A percentile compares a stretch with the other conserved stretches of the same genome.
phyloP scores from a whole-genome alignment of 1,140 invertebrate species.

The Riptortus pedestris region DNA sequence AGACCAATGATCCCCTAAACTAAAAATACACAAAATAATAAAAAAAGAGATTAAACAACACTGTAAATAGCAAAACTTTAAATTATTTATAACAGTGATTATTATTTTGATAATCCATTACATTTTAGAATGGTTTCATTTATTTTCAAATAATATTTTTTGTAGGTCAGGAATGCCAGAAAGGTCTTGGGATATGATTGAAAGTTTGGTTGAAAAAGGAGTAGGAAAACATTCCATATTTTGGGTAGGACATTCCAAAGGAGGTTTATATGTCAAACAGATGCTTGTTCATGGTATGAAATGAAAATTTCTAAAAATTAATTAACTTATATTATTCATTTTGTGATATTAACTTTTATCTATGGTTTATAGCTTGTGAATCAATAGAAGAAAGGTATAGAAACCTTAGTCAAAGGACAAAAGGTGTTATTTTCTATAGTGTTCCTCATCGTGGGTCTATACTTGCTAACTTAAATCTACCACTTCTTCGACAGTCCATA shows the following conservation, averaged over 20 bases:
- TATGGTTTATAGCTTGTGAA: slow-evolving; percentile 35
- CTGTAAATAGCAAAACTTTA: too few relatives aligned
- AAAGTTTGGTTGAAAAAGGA: slow-evolving; percentile 44
- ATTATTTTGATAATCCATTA: too few relatives aligned
- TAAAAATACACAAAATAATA: too few relatives aligned
- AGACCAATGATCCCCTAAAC: too few relatives aligned
- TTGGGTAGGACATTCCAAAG: slow-evolving; percentile 62
- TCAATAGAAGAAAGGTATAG: slow-evolving; percentile 24
- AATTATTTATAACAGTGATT: too few relatives aligned
- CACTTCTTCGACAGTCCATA: slow-evolving; percentile 45
- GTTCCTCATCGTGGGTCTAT: slow-evolving; percentile 60
- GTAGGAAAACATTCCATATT: slow-evolving; percentile 53
- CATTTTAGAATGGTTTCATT: background rate
- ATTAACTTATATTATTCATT: background rate
- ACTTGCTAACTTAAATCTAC: slow-evolving; percentile 52
- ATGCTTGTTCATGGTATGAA: slow-evolving; percentile 46
- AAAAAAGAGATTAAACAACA: too few relatives aligned
- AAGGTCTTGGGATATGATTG: slow-evolving; percentile 53
- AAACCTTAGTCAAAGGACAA: slow-evolving; percentile 42
- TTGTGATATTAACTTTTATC: slow-evolving; percentile 5
- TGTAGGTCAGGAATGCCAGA: slow-evolving; percentile 45
- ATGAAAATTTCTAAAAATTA: background rate
- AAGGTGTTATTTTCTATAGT: slow-evolving; percentile 58
- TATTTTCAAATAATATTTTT: too few relatives aligned
- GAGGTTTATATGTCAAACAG: slow-evolving; percentile 60